Percentiles rank a stretch among this genome's conserved stretches.
These are phyloP conservation scores for Macropus fuliginosus DNA, from an alignment of 2,797 vertebrate species.

Conservation along the genomic window DNA sequence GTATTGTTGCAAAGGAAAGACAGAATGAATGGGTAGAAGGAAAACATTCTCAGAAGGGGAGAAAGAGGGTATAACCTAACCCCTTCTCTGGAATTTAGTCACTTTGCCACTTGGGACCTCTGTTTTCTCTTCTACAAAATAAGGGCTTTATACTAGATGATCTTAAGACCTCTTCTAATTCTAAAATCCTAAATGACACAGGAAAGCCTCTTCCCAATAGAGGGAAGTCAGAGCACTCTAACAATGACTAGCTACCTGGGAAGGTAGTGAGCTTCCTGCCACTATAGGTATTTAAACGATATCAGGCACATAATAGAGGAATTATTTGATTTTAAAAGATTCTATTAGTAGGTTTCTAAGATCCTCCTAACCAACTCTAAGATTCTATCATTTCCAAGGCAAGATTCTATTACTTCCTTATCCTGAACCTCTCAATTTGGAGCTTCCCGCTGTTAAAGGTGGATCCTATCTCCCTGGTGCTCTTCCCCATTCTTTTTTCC, in stretches of 20 bases:
- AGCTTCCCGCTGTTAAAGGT: neutral
- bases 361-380: neutral
- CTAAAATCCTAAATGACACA: neutral
- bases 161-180: neutral
- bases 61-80: neutral
- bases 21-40: neutral
- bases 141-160: neutral
- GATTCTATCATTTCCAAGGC: neutral
- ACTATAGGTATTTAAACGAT: neutral
- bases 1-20: neutral
- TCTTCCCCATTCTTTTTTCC: neutral
- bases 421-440: accelerated
- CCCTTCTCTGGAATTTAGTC: neutral
- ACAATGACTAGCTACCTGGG: neutral
- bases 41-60: neutral
- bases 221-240: neutral
- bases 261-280: neutral
- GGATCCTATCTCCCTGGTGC: accelerated
- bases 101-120: neutral
- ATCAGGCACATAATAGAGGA: neutral
- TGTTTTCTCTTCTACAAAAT: neutral
- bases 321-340: neutral
- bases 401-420: accelerated
- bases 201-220: neutral
- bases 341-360: neutral